Conservation (phyloP, 2,888 invertebrate genomes). For the Tromatobia lineatoria region DNA sequence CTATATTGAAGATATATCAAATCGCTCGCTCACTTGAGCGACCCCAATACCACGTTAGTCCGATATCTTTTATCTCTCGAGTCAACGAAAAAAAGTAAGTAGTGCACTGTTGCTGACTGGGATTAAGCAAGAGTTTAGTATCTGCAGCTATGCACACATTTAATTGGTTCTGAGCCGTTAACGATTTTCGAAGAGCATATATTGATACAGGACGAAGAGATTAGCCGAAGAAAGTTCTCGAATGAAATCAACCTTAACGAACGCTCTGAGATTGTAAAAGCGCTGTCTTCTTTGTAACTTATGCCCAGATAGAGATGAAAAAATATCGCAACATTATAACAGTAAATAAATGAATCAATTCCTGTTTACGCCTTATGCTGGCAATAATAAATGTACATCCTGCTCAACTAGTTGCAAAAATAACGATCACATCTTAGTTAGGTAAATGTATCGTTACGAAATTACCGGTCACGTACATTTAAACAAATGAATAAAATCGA, state of each 20-base stretch:
- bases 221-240: constrained; percentile 25
- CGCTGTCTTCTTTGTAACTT: neutral
- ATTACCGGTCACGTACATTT: too few relatives aligned
- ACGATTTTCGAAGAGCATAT: constrained; percentile 14
- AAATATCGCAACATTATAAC: too few relatives aligned
- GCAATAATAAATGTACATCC: too few relatives aligned
- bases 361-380: too few relatives aligned
- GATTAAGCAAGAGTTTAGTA: neutral
- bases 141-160: constrained; percentile 1
- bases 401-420: too few relatives aligned
- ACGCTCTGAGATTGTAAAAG: constrained; percentile 10
- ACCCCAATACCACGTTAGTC: constrained; percentile 11
- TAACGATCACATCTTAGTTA: too few relatives aligned
- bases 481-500: too few relatives aligned
- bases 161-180: neutral
- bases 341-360: too few relatives aligned
- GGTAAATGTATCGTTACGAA: too few relatives aligned
- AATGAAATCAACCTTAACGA: neutral
- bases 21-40: neutral
- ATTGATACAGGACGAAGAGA: constrained; percentile 13
- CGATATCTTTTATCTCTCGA: constrained; percentile 48
- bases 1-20: neutral
- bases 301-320: neutral
- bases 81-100: constrained; percentile 3
- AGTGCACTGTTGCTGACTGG: constrained; percentile 39